Conservation (phyloP, 1,140 invertebrate genomes). For the Druon quercuslanigerum region DNA sequence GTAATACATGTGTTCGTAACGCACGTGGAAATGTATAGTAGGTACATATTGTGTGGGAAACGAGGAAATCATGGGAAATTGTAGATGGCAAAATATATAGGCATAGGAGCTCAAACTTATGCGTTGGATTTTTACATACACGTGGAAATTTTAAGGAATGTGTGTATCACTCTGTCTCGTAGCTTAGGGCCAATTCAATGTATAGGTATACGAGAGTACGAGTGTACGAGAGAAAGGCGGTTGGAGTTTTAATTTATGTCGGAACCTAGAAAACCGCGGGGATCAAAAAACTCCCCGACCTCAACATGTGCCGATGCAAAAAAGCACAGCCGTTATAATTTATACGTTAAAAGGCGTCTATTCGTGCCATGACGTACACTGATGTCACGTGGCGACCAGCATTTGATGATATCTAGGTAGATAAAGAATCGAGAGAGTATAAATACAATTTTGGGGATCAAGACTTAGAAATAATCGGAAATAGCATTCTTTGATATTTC, state of each 20-base stretch:
- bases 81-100: constrained; percentile 24
- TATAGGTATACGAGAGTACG: not conserved
- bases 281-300: constrained; percentile 34
- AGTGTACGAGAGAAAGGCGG: constrained; percentile 36
- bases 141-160: not conserved
- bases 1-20: too few relatives aligned
- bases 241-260: constrained; percentile 65
- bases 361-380: constrained; percentile 39
- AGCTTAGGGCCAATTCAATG: not conserved
- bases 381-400: constrained; percentile 53
- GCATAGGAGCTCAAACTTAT: constrained; percentile 51
- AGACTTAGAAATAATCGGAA: not conserved
- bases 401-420: constrained; percentile 33
- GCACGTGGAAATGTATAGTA: too few relatives aligned
- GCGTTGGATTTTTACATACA: constrained; percentile 48
- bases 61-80: not conserved
- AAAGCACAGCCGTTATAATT: constrained; percentile 62
- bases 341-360: constrained; percentile 58
- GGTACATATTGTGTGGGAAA: not conserved
- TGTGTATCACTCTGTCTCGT: constrained; percentile 25
- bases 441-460: not conserved
- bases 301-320: constrained; percentile 65
- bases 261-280: constrained; percentile 61
- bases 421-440: constrained; percentile 11
- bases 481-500: not conserved